These are phyloP conservation scores for Montipora cactus DNA, from an alignment of 64 coral and sea anemone species.

Conservation along the genomic window DNA sequence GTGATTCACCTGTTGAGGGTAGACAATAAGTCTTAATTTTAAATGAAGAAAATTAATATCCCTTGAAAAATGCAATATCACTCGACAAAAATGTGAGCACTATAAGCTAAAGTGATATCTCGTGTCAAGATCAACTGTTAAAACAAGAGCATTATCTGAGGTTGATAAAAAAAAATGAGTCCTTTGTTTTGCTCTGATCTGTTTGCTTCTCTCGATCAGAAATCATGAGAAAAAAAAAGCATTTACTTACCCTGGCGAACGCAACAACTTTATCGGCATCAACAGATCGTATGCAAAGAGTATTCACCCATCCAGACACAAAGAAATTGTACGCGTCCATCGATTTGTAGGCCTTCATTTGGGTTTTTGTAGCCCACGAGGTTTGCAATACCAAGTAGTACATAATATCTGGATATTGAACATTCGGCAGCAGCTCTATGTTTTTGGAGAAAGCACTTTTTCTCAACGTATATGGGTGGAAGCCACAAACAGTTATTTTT, in stretches of 20 bases:
- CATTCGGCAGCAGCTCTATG: background rate
- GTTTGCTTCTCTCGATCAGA: background rate
- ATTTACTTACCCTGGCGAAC: slow-evolving; percentile 6
- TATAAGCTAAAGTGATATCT: background rate
- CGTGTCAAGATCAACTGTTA: slow-evolving; percentile 14
- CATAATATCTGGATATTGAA: slow-evolving; percentile 58
- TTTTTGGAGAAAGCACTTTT: slow-evolving; percentile 33
- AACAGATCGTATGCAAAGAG: no score
- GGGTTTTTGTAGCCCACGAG: no score
- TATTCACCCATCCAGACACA: no score
- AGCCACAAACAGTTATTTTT: slow-evolving; percentile 62
- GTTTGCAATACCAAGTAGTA: no score
- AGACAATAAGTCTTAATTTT: slow-evolving; percentile 11
- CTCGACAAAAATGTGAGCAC: no score
- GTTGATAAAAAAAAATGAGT: background rate
- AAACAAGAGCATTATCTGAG: slow-evolving; percentile 30
- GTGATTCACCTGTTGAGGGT: slow-evolving; percentile 8
- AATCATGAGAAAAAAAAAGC: background rate
- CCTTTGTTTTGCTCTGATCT: slow-evolving; percentile 11
- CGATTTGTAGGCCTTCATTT: no score
- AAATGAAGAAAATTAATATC: background rate
- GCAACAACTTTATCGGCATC: no score
- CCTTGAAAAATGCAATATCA: no score
- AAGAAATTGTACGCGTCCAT: no score
- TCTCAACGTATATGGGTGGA: slow-evolving; percentile 11